Base-by-base conservation (phyloP, 2,888 invertebrate genomes). In the Polydrusus tereticollis region DNA sequence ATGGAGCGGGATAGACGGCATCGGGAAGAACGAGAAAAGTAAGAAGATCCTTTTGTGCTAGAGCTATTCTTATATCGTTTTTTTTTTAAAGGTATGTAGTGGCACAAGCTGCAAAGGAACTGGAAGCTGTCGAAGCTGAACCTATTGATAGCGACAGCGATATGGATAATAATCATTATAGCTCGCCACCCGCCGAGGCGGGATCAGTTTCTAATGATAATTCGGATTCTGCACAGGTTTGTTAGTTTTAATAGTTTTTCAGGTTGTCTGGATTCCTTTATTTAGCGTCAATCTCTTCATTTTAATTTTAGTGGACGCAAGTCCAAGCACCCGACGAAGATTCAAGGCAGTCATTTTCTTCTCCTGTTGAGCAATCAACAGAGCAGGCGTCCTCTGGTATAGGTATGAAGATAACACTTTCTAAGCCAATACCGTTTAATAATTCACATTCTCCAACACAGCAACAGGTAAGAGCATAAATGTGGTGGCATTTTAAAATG, bases 71-170 rank as follows among this genome's bases (percentile, higher is more conserved):
- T 55, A 55, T 6, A 18, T 29, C n/a, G n/a, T 52, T 10, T 52
- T 8, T 75, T 57, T 66, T 78, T 77, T 36, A 16, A 57, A 84
- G 88, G 45, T 88, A 88, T 81, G 86, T 90, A 77, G 86, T 88
- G 63, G 88, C 88, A 77, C 88, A 88, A 79, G 90, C 90, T 7
- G 84, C 87, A 58, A 86, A 90, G 58, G 89, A 90, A 83, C 83
- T 92, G 84, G 92, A 92, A 47, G 87, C 88, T 0, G 88, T 89
- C 75, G 91, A 92, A 84, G 91, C 91, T 59, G 93, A 91, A 85
- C 92, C 92, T 69, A 93, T 93, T 75, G 93, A 93, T 80, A 92
- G 92, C 55, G 92, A 92, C 80, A 90, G 90, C 77, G 86, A 86
- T 77, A 85, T 85, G 75, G 82, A 82, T 72, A 83, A 82, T 74